A percentile compares a stretch with the other conserved stretches of the same genome.
Evolutionary conservation across 1,140 invertebrate species (phyloP).

Genomic region (Leptestheria dahalacensis): DNA sequence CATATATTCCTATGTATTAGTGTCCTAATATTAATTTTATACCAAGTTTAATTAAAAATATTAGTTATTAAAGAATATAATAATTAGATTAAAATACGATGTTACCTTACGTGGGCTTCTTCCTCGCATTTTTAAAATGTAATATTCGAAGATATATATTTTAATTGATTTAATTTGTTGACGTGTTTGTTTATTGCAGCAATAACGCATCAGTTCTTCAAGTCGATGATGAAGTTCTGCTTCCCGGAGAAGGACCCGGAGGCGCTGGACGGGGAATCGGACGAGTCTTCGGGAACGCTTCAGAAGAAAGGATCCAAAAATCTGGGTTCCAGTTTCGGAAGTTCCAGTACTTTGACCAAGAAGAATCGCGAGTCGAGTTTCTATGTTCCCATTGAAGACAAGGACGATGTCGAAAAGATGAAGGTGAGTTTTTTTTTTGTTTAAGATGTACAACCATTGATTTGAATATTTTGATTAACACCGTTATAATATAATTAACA

Average conservation of each 20-base stretch:
- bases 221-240: constrained; percentile 93
- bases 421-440: no score
- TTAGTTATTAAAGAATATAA: no score
- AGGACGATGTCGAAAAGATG: constrained; percentile 96
- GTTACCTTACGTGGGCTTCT: neutral
- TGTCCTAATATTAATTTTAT: no score
- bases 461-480: no score
- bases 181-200: constrained; percentile 32
- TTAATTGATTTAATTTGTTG: neutral
- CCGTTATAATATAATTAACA: no score
- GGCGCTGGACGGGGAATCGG: constrained; percentile 51
- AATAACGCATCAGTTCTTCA: constrained; percentile 92
- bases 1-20: neutral
- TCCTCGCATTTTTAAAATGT: neutral
- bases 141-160: neutral
- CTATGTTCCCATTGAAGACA: constrained; percentile 66
- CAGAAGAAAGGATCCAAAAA: constrained; percentile 13
- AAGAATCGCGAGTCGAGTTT: constrained; percentile 64
- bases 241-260: constrained; percentile 92
- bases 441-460: no score
- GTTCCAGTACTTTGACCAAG: constrained; percentile 14
- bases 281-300: neutral
- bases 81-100: neutral
- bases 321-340: constrained; percentile 2
- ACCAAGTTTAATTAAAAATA: no score